Conservation (phyloP, 2,888 invertebrate genomes). For the Dioctria rufipes region DNA sequence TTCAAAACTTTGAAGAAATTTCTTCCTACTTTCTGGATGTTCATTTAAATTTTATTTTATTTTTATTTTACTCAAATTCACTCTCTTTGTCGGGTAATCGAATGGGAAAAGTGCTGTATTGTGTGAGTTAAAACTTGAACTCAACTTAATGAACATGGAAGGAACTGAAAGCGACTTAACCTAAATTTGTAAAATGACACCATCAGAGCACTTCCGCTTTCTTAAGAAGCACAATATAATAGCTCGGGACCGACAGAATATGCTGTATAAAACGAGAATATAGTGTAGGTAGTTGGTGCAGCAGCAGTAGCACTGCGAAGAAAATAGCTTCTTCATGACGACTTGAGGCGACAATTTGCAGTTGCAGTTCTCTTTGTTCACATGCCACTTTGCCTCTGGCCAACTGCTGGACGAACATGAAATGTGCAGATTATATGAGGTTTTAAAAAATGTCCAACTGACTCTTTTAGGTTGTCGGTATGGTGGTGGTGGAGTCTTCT, state of each 20-base stretch:
- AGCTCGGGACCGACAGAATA: neutral
- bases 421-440: conserved; percentile 9
- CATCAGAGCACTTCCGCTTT: neutral
- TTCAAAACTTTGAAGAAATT: neutral
- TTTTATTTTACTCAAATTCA: neutral
- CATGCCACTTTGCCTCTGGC: conserved; percentile 23
- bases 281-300: neutral
- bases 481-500: too few relatives aligned
- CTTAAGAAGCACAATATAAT: neutral
- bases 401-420: conserved; percentile 23
- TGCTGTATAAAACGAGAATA: neutral
- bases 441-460: too few relatives aligned
- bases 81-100: conserved; percentile 16
- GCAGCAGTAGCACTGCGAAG: neutral
- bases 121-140: conserved; percentile 21
- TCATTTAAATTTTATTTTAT: neutral
- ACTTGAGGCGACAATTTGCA: conserved; percentile 16
- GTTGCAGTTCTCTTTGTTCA: conserved; percentile 18
- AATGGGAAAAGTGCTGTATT: conserved; percentile 29
- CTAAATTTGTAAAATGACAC: conserved; percentile 47
- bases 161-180: conserved; percentile 28
- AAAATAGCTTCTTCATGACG: conserved; percentile 23
- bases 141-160: neutral
- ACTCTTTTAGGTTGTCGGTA: too few relatives aligned
- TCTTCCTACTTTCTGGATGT: neutral